Base-by-base conservation (phyloP, 2,888 invertebrate genomes). In the Girardia tigrina region DNA sequence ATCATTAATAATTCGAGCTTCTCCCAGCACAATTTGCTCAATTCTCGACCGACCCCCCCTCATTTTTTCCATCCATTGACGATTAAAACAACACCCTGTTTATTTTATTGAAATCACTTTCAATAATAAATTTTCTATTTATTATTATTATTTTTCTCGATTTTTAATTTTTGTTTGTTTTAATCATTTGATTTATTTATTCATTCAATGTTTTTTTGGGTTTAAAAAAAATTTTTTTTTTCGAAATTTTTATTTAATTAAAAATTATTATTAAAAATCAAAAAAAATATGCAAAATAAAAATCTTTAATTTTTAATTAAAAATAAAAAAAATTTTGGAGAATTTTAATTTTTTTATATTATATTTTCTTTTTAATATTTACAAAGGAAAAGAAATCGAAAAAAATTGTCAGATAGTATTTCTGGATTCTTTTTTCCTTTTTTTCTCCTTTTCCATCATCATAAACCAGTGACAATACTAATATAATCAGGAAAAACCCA, bases 11-110 rank as follows among this genome's bases (percentile, higher is more conserved):
- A 56, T 56, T 56, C 56, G 56, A 56, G 23, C n/a, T 20, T 8
- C 23, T 56, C 56, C 23, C 56, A 6, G 4, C 56, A 56, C 56
- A 56, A 56, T 56, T 56, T 20, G 20, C 56, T 8, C n/a, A 56
- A 56, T 56, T 56, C 56, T 56, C 56, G 6, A n/a, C n/a, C n/a
- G n/a, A n/a, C n/a, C n/a, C n/a, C n/a, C n/a, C n/a, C n/a, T n/a
- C n/a, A n/a, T n/a, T n/a, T 36, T 12, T 16, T 23, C 56, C 56
- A n/a, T 56, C 56, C 23, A 56, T 56, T 56, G 56, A 56, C 56
- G 56, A 56, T 56, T 56, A 56, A 56, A 56, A 56, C 56, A 56
- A 56, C 56, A 56, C 56, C 56, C 56, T 56, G 56, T 56, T 56
- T 56, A 56, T 56, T 56, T 56, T 56, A 56, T 56, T 56, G 56